A percentile compares a stretch with the other conserved stretches of the same genome.
These are phyloP conservation scores for Callosobruchus maculatus DNA, from an alignment of 2,888 invertebrate species.

Conservation along the genomic window DNA sequence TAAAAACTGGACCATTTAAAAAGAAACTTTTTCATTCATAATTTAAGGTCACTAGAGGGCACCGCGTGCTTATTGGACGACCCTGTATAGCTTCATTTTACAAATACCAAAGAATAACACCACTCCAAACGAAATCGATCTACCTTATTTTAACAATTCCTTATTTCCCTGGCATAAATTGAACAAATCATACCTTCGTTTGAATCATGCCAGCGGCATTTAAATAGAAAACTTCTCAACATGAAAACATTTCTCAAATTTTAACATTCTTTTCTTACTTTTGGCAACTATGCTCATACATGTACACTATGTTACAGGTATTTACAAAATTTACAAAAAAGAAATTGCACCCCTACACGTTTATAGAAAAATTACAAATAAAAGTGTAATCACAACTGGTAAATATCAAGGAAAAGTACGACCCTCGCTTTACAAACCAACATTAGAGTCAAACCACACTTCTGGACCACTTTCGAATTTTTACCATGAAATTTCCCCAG, in stretches of 20 bases:
- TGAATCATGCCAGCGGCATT: conserved; percentile 15
- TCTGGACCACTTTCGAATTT: too few species aligned
- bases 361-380: neutral
- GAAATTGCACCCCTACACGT: neutral
- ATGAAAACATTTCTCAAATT: conserved; percentile 29
- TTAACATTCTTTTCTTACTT: conserved; percentile 18
- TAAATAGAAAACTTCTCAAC: conserved; percentile 32
- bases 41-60: too few species aligned
- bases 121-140: neutral
- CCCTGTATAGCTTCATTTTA: too few species aligned
- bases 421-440: neutral
- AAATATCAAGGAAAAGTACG: neutral
- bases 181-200: conserved; percentile 11
- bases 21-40: too few species aligned
- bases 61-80: too few species aligned
- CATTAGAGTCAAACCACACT: too few species aligned
- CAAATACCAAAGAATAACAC: neutral
- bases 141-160: conserved; percentile 34
- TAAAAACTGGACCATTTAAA: too few species aligned
- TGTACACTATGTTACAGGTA: conserved; percentile 35
- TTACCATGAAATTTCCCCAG: too few species aligned
- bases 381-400: neutral
- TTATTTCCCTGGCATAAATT: conserved; percentile 24
- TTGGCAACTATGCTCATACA: conserved; percentile 36
- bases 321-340: conserved; percentile 29